Evolutionary conservation across 2,797 vertebrate genomes (phyloP).

Genomic region (Hapalemur alaotrensis): DNA sequence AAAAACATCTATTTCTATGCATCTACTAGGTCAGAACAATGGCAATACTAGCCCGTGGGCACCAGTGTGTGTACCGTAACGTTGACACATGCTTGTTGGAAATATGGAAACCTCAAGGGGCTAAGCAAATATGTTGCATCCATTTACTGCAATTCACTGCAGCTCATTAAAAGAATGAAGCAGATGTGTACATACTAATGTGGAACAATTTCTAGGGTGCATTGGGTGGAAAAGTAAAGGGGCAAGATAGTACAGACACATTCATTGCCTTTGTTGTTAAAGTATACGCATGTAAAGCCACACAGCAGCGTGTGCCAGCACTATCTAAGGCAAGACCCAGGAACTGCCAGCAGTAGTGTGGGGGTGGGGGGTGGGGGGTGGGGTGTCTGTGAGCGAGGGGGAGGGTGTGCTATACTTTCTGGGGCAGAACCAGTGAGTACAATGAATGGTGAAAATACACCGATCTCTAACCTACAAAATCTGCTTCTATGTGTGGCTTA

Average conservation of each 20-base stretch:
- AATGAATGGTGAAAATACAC: not conserved
- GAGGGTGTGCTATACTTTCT: accelerated
- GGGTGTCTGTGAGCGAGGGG: accelerated
- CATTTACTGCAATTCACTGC: not conserved
- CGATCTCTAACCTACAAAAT: not conserved
- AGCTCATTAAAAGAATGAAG: too few relatives aligned
- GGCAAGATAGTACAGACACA: accelerated
- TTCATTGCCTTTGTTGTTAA: not conserved
- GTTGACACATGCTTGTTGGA: not conserved
- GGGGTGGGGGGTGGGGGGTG: too few relatives aligned
- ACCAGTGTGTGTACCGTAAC: accelerated
- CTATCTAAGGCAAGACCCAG: not conserved
- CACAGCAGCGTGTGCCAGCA: not conserved
- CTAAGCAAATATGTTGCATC: accelerated
- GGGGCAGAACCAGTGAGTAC: accelerated
- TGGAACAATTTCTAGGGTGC: accelerated
- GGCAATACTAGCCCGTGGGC: not conserved
- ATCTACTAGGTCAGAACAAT: not conserved
- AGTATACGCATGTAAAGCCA: accelerated
- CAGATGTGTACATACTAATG: accelerated
- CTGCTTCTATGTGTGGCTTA: not conserved
- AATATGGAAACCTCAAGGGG: not conserved
- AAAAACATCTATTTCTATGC: not conserved
- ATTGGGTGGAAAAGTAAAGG: not conserved
- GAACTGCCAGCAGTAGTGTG: accelerated